Evolutionary conservation across 2,113 vertebrate genomes (phyloP).

Genomic region (Rhea pennata): DNA sequence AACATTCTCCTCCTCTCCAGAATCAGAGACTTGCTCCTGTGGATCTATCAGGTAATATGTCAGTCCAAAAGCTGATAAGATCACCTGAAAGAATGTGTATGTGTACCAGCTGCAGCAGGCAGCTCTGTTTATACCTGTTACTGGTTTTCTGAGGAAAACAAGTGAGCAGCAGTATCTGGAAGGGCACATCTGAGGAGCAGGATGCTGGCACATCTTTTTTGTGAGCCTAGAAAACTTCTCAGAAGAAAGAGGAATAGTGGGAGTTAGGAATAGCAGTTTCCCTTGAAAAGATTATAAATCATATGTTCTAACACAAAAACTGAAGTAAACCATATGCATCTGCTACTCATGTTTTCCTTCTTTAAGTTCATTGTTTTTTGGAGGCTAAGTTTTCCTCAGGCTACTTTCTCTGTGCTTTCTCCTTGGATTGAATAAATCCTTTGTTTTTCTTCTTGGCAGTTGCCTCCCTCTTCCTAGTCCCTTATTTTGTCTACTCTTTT

Average conservation of each 20-base stretch:
- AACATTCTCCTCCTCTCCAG: neutral
- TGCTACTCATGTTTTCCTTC: neutral
- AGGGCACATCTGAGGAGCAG: neutral
- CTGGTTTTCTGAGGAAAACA: conserved; percentile 8
- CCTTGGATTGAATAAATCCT: neutral
- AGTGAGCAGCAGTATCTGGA: neutral
- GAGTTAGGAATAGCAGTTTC: neutral
- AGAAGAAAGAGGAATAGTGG: neutral
- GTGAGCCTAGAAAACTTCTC: neutral
- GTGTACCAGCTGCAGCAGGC: neutral
- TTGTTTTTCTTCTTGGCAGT: conserved; percentile 4
- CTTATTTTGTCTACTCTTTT: neutral
- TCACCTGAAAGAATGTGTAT: neutral
- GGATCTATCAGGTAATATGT: neutral
- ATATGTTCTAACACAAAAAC: neutral
- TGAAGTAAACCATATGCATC: neutral
- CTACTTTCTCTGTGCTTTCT: neutral
- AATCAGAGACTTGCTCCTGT: neutral
- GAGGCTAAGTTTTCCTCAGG: neutral
- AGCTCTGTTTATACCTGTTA: neutral
- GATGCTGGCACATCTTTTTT: neutral
- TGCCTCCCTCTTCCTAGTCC: neutral
- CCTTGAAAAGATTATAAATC: neutral
- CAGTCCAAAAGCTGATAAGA: neutral
- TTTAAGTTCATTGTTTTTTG: neutral